Conservation (phyloP, 2,888 invertebrate species). For the Dryadula phaetusa region DNA sequence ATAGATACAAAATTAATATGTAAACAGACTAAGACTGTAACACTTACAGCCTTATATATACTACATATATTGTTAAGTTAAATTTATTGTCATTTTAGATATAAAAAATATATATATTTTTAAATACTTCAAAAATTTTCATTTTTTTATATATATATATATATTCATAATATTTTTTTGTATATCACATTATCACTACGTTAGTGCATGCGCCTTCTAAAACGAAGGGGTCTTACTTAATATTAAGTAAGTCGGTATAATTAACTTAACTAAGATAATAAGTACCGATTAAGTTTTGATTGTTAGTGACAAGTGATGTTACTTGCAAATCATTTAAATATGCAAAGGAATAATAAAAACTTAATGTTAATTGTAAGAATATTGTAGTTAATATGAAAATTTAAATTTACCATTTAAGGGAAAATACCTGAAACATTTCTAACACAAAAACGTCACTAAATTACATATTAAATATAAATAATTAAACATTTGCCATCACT, state of each 20-base stretch:
- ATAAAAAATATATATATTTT: too few species aligned
- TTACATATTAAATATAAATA: too few species aligned
- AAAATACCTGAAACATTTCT: too few species aligned
- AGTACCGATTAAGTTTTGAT: constrained; percentile 37
- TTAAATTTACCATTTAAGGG: too few species aligned
- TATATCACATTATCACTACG: constrained; percentile 49
- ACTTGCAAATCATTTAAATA: too few species aligned
- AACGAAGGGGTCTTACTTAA: constrained; percentile 64
- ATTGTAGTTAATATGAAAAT: too few species aligned
- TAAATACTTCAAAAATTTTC: too few species aligned
- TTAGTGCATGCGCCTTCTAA: constrained; percentile 65
- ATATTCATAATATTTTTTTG: too few species aligned
- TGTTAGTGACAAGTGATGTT: not conserved
- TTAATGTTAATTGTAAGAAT: too few species aligned
- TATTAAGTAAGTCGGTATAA: constrained; percentile 30
- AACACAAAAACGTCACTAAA: too few species aligned
- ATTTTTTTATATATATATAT: not conserved
- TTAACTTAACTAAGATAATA: constrained; percentile 39
- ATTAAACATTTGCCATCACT: not conserved
- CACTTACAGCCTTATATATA: not conserved
- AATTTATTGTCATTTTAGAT: not conserved
- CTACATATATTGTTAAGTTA: not conserved
- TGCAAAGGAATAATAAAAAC: too few species aligned
- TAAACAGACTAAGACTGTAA: too few species aligned
- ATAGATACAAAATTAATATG: not conserved